A percentile compares a stretch with the other conserved stretches of the same genome.
phyloP scores from a whole-genome alignment of 23 tunicate species.

The Halocynthia roretzi region DNA sequence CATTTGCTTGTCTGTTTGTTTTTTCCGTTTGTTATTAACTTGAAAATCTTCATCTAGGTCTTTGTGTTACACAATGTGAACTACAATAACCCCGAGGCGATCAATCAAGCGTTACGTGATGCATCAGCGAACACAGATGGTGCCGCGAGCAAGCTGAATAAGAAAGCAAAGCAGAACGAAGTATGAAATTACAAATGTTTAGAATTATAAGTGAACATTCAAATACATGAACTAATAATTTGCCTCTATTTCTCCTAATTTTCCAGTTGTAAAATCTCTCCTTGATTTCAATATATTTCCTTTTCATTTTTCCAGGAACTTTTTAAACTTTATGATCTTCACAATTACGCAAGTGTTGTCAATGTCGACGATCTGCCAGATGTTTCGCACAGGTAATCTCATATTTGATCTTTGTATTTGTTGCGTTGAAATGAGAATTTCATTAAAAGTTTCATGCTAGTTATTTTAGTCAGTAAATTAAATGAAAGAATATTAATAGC shows the following conservation, averaged over 20 bases:
- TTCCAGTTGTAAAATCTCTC: background rate
- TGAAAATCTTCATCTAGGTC: constrained; percentile 24
- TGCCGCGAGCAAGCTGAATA: constrained; percentile 25
- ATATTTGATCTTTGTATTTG: too few relatives aligned
- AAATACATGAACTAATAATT: background rate
- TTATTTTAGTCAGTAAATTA: too few relatives aligned
- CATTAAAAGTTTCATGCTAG: too few relatives aligned
- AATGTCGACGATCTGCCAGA: constrained; percentile 90
- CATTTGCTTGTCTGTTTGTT: background rate
- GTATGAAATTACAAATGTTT: background rate
- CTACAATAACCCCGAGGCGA: constrained; percentile 67
- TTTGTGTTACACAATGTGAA: constrained; percentile 59
- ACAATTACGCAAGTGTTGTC: constrained; percentile 88
- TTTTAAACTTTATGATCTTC: constrained; percentile 62
- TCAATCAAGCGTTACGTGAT: constrained; percentile 65
- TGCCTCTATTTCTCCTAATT: background rate
- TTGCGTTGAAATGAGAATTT: too few relatives aligned
- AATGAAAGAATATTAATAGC: too few relatives aligned
- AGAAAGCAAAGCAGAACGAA: constrained; percentile 58
- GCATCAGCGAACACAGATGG: constrained; percentile 25
- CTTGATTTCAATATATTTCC: background rate
- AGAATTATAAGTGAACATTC: background rate
- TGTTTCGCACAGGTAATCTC: constrained; percentile 44
- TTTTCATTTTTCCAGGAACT: constrained; percentile 33
- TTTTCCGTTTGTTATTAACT: background rate